These are phyloP conservation scores for Archivesica marissinica DNA, from an alignment of 1,140 invertebrate species.

Conservation along the genomic window DNA sequence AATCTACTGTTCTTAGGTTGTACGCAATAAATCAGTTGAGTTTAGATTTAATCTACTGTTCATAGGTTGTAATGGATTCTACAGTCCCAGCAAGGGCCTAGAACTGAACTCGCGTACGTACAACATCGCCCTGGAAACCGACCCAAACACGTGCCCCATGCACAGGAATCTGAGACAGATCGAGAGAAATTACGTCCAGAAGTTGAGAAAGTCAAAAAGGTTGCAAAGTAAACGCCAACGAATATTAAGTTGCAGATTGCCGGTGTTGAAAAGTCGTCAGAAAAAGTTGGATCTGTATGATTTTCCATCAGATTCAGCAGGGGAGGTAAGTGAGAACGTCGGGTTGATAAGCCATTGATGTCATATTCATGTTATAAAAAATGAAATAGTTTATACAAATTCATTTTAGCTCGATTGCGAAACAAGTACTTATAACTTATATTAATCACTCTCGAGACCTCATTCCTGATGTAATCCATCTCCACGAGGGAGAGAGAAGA, in stretches of 20 bases:
- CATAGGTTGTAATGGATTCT: background rate
- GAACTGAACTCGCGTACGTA: slow-evolving; percentile 76
- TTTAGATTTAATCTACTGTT: no score
- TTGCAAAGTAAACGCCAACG: slow-evolving; percentile 24
- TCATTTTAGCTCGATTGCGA: no score
- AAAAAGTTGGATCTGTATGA: slow-evolving; percentile 29
- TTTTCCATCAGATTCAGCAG: slow-evolving; percentile 35
- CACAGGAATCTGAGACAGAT: slow-evolving; percentile 70
- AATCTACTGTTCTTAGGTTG: no score
- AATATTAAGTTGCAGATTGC: slow-evolving; percentile 1
- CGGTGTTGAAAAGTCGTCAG: background rate
- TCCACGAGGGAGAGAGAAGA: no score
- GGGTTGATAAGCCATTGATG: no score
- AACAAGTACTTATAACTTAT: no score
- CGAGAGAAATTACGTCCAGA: slow-evolving; percentile 71
- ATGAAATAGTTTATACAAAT: no score
- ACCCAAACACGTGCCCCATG: slow-evolving; percentile 69
- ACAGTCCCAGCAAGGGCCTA: background rate
- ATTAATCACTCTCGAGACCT: no score
- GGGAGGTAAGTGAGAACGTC: slow-evolving; percentile 21
- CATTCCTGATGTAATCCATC: no score
- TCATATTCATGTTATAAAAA: no score
- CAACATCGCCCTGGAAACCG: slow-evolving; percentile 78
- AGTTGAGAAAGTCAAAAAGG: slow-evolving; percentile 14
- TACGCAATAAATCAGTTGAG: no score